Conservation (phyloP, 2,888 invertebrate genomes). For the Chromoteleia sp. region DNA sequence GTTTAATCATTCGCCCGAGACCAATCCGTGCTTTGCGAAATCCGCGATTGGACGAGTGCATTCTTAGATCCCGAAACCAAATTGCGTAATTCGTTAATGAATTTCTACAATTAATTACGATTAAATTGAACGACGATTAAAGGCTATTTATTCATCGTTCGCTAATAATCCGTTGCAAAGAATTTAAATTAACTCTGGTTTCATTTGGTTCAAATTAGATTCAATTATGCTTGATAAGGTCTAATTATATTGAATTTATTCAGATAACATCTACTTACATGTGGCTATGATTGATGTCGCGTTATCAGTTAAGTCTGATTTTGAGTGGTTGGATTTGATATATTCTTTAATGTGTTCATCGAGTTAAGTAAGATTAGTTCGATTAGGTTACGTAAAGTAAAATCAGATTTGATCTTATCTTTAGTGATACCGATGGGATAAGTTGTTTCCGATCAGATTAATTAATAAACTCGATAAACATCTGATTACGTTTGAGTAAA, state of each 20-base stretch:
- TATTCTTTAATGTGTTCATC: constrained; percentile 32
- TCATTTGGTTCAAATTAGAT: not conserved
- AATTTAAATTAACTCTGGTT: constrained; percentile 14
- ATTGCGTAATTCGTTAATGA: constrained; percentile 6
- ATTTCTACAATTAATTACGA: not conserved
- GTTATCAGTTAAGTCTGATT: constrained; percentile 21
- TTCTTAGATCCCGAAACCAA: constrained; percentile 2
- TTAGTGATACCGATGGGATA: not conserved
- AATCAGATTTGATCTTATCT: constrained; percentile 27
- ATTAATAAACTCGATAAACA: constrained; percentile 36
- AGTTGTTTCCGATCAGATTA: constrained; percentile 21
- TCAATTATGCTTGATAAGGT: constrained; percentile 28
- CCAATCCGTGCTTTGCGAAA: constrained; percentile 41
- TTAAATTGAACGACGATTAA: not conserved
- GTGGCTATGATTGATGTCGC: constrained; percentile 38
- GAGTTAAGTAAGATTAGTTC: constrained; percentile 22
- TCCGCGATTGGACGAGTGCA: constrained; percentile 23
- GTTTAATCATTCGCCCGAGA: constrained; percentile 69
- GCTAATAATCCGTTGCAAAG: not conserved
- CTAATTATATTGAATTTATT: constrained; percentile 35
- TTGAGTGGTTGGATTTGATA: constrained; percentile 8
- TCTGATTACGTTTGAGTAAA: constrained; percentile 7
- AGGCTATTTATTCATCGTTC: too few relatives aligned
- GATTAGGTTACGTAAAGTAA: constrained; percentile 34
- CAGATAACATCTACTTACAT: constrained; percentile 28